Conservation (phyloP, 2,888 invertebrate genomes). For the Cerastis rubricosa region DNA sequence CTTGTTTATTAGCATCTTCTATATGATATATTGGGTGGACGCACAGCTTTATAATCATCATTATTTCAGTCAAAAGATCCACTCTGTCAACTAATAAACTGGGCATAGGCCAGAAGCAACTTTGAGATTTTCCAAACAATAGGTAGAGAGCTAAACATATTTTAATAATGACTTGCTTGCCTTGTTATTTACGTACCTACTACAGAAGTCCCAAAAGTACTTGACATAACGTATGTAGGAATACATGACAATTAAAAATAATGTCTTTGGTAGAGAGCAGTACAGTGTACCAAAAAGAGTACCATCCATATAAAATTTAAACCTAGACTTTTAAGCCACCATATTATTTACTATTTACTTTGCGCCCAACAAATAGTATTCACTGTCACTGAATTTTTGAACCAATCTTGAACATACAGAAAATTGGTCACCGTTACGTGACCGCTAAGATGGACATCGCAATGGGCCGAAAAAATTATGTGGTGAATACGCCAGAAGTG, state of each 20-base stretch:
- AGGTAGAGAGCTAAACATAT: neutral
- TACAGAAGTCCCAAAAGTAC: no score
- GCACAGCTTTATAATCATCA: slow-evolving; percentile 5
- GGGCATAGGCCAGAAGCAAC: neutral
- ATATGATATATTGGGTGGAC: neutral
- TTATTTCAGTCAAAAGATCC: neutral
- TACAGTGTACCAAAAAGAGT: neutral
- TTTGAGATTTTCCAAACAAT: neutral
- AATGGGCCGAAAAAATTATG: neutral
- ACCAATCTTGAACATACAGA: neutral
- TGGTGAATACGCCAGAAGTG: neutral
- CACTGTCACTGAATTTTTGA: neutral
- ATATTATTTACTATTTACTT: no score
- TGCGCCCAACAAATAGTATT: neutral
- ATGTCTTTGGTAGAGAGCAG: no score
- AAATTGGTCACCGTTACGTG: neutral
- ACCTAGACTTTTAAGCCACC: neutral
- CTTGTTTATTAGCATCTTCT: slow-evolving; percentile 9
- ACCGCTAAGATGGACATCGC: neutral
- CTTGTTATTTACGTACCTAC: no score
- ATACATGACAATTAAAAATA: no score
- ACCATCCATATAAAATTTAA: neutral
- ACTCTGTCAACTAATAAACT: neutral
- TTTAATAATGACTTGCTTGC: neutral
- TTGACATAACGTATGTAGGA: no score